A percentile compares a stretch with the other conserved stretches of the same genome.
phyloP scores from a whole-genome alignment of 2,113 vertebrate genomes.

The Fukomys damarensis region DNA sequence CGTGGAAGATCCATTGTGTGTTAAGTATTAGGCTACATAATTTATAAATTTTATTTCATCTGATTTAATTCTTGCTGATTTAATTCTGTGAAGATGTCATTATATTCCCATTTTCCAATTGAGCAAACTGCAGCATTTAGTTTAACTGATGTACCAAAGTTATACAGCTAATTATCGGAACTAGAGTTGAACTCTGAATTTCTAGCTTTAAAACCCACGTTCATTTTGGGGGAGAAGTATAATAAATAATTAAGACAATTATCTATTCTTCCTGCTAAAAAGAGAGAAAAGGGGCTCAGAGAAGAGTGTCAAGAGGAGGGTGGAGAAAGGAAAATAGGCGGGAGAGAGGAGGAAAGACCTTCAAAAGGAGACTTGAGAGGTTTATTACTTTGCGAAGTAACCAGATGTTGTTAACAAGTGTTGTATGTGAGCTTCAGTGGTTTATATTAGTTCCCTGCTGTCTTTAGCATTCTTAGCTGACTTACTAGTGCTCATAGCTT shows the following conservation, averaged over 20 bases:
- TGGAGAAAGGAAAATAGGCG: not conserved
- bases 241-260: constrained; percentile 16
- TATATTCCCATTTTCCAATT: constrained; percentile 42
- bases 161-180: constrained; percentile 23
- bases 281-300: not conserved
- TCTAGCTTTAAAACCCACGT: not conserved
- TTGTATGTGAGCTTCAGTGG: not conserved
- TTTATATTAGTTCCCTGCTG: not conserved
- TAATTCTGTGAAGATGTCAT: not conserved
- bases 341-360: not conserved
- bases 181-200: constrained; percentile 35
- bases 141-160: constrained; percentile 37
- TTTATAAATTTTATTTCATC: constrained; percentile 39
- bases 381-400: not conserved
- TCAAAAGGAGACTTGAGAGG: not conserved
- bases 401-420: not conserved
- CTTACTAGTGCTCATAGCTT: not conserved
- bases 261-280: not conserved
- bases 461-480: not conserved
- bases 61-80: constrained; percentile 33
- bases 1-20: not conserved
- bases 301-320: not conserved
- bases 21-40: not conserved
- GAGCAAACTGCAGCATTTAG: constrained; percentile 34
- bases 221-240: constrained; percentile 33